Base-by-base conservation (phyloP, 1,140 invertebrate genomes). In the Pogonomyrmex californicus region DNA sequence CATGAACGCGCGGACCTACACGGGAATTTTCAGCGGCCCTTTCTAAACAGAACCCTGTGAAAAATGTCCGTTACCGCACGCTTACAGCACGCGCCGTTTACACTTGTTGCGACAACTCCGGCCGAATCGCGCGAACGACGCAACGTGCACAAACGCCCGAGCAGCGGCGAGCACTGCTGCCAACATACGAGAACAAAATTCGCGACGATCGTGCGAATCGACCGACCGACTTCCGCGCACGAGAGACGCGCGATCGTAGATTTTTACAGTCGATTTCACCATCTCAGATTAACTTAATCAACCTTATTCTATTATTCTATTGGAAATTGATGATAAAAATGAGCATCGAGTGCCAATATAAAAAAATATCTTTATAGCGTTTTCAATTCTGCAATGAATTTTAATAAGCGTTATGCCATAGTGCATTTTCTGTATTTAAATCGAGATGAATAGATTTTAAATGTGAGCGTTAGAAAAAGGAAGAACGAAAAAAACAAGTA, bases 71-170 rank as follows among this genome's bases (percentile, higher is more conserved):
- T 81, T 81, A 70, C 77, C 47, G 23, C 65, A 47, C 56, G 23
- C 23, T 23, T 23, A 23, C 23, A 23, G 23, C 12, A 4, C n/a
- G 51, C 63, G 51, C 49, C 47, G 51, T 71, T 23, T 23, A 23
- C 23, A 83, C 68, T 83, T 83, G 66, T 83, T 49, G 78, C 78
- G 41, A 83, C 54, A 49, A 83, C 49, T 75, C 79, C 41, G 68
- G 75, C 79, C 41, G 68, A 83, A 73, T 68, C 30, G 63, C 49
- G 62, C 63, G 77, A 81, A 47, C 47, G 77, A 81, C 63, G 58
- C 77, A 81, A 68, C 77, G 77, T 56, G 77, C 77, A 36, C 77
- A 47, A 68, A 36, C 62, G 58, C 58, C 23, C 44, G 51, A 47
- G 44, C 75, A n/a, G 30, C 17, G 17, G 5, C 10, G 12, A 44